Base-by-base conservation (phyloP, 2,113 vertebrate species). In the Heterocephalus glaber region DNA sequence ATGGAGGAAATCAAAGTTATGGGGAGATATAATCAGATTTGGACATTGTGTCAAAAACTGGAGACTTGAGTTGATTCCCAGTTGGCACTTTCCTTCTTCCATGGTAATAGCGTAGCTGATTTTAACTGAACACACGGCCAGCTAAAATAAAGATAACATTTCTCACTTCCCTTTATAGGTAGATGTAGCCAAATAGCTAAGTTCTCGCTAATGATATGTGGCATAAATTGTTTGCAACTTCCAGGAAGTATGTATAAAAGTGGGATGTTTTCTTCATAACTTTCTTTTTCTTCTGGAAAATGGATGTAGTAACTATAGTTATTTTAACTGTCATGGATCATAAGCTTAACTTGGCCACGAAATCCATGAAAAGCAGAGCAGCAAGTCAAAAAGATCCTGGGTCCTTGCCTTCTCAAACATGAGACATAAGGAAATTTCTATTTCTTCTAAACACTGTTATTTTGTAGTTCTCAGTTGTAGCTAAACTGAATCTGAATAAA, bases 401-500 rank as follows among this genome's bases (percentile, higher is more conserved):
- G 26, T 86, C 41, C 70, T 94, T 77, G 12, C 14, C 58, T 92
- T 79, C 68, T 35, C 63, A 90, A 86, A 63, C 22, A 52, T 17
- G 54, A 85, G 3, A 80, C 89, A 58, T 79, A 86, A 82, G 86
- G 14, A 65, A 41, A 90, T 74, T 85, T 68, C 47, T 80, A 12
- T 17, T 63, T 65, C 49, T 84, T 88, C 44, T 94, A 84, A 33
- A 35, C 49, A 82, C 88, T 85, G 17, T 52, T 85, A 77, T 65
- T 90, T 76, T 81, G 26, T 63, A 10, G 28, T 63, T 90, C 61
- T 95, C 86, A 76, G 41, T 76, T 68, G 87, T 19, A 60, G 38
- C 22, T 70, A 30, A 95, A 44, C 63, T 22, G 70, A 80, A 70
- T 63, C 49, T 49, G 76, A 92, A 84, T 41, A 87, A 92, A 92